These are phyloP conservation scores for Centropus unirufus DNA, from an alignment of 2,113 vertebrate species.

Conservation along the genomic window DNA sequence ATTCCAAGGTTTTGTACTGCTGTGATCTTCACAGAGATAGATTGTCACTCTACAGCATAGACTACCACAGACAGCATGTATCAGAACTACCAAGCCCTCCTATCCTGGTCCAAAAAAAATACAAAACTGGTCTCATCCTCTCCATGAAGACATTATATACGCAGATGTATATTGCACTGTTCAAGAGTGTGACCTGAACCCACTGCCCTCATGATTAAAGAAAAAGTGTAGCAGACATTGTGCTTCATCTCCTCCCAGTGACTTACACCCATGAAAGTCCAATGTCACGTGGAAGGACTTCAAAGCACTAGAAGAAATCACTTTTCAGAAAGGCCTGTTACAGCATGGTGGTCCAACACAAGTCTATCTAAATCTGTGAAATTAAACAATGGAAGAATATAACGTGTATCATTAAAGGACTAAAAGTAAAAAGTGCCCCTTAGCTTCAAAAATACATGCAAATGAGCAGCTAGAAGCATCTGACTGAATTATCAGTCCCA, in stretches of 20 bases:
- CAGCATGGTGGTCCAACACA: neutral
- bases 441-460: neutral
- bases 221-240: neutral
- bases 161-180: accelerated
- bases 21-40: neutral
- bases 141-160: neutral
- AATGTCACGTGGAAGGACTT: neutral
- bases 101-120: neutral
- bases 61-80: too few species aligned
- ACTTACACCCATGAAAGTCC: neutral
- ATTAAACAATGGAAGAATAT: neutral
- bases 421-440: neutral
- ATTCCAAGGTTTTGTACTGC: neutral
- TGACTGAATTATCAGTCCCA: neutral
- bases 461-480: neutral
- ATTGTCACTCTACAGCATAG: neutral
- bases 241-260: neutral
- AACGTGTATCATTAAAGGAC: neutral
- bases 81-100: neutral
- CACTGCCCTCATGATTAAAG: neutral
- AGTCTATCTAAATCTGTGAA: neutral
- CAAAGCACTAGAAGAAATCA: neutral
- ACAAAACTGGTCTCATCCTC: neutral
- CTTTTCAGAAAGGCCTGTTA: neutral
- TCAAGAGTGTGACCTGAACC: neutral